Conservation (phyloP, 2,113 vertebrate species). For the Paedocypris sp. region DNA sequence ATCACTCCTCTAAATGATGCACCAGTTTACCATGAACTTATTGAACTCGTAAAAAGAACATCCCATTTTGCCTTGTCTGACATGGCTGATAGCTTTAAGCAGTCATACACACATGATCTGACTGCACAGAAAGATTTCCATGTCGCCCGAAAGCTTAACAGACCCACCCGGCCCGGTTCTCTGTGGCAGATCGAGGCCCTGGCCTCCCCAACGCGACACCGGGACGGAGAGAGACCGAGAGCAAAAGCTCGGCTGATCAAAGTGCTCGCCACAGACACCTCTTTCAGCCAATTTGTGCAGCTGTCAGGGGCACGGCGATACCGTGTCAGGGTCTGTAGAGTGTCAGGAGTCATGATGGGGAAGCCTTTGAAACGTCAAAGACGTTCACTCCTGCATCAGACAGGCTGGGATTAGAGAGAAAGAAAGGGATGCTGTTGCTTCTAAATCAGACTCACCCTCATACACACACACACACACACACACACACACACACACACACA, state of each 20-base stretch:
- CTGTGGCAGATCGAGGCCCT: constrained; percentile 9
- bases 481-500: constrained; percentile 10
- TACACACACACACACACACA: constrained; percentile 10
- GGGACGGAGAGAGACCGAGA: constrained; percentile 26
- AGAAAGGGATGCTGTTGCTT: constrained; percentile 16
- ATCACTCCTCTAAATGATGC: too few species aligned
- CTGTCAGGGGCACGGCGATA: constrained; percentile 54
- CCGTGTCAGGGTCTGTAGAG: constrained; percentile 50
- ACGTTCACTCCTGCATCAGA: constrained; percentile 32
- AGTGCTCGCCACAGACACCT: constrained; percentile 51
- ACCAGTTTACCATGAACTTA: too few species aligned
- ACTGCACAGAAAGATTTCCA: constrained; percentile 2
- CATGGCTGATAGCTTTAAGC: constrained; percentile 15
- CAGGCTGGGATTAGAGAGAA: constrained; percentile 24
- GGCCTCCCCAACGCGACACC: constrained; percentile 10
- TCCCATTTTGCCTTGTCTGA: constrained; percentile 10
- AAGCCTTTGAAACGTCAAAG: constrained; percentile 61
- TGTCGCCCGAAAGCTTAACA: constrained; percentile 11
- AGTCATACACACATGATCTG: constrained; percentile 7
- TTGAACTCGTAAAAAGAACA: constrained; percentile 10
- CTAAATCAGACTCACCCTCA: constrained; percentile 12
- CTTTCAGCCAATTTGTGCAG: constrained; percentile 61
- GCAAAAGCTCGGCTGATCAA: constrained; percentile 48
- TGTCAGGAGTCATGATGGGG: constrained; percentile 58
- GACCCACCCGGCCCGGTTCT: constrained; percentile 14